Base-by-base conservation (phyloP, 2,113 vertebrate species). In the Myxocyprinus asiaticus region DNA sequence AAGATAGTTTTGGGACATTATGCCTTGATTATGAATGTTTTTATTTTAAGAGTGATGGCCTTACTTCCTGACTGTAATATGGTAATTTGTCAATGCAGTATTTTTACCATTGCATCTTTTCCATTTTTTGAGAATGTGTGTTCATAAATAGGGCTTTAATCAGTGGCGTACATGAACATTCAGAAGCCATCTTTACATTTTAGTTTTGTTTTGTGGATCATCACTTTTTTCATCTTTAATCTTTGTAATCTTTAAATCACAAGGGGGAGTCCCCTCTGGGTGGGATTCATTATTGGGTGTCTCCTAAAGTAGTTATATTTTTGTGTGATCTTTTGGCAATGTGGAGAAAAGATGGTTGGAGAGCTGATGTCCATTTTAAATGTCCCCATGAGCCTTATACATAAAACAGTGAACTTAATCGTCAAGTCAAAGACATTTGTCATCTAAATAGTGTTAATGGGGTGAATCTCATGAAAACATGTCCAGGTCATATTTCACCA, bases 1-100 rank as follows among this genome's bases (percentile, higher is more conserved):
- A 11, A n/a, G n/a, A 82, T 44, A 15, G 12, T 76, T 79, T n/a
- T 75, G 59, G 59, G 66, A 79, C 17, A 42, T 17, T 62, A 53
- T 73, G 58, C 61, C 50, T 67, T 63, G 51, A 51, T 66, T 48
- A 7, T 68, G 6, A 9, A 45, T 74, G 51, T 33, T 67, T 43
- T 50, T 15, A 70, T 65, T 50, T 64, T 44, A 14, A 48, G 43
- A 58, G 8, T 50, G 53, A 53, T 62, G 50, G 44, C 71, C 74
- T 74, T 62, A 76, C 67, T 58, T 22, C 67, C 50, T 47, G 55
- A 72, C 55, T 59, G 55, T 72, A 22, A 47, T 22, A 59, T 22
- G 70, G n/a, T 72, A 42, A 72, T 45, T 56, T 50, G 45, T 63
- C 58, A 63, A 63, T 74, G 45, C 58, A 74, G 71, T 63, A 63